Conservation (phyloP, 2,113 vertebrate genomes). For the Tragulus kanchil region DNA sequence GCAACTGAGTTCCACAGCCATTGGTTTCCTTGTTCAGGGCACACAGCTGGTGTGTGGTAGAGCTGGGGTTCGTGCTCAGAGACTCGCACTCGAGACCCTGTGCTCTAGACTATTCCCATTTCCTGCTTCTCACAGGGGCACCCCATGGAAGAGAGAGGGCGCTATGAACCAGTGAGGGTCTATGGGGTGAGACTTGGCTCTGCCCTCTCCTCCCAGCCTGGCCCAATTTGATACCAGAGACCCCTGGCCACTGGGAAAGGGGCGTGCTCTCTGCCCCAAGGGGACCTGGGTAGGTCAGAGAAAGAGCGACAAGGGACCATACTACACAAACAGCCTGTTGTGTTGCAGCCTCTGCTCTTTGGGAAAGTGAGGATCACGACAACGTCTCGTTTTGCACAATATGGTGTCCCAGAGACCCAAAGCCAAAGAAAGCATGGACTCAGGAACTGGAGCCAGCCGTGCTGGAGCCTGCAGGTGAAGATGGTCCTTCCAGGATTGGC, state of each 20-base stretch:
- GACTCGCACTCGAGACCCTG: neutral
- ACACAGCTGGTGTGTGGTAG: neutral
- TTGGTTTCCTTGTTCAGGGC: neutral
- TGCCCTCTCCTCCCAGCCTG: neutral
- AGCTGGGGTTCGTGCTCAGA: neutral
- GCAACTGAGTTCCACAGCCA: neutral
- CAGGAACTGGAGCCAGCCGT: neutral
- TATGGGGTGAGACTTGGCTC: neutral
- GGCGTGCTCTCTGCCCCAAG: neutral
- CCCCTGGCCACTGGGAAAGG: neutral
- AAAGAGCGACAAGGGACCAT: neutral
- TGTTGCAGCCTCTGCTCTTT: constrained; percentile 62
- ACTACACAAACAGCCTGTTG: constrained; percentile 56
- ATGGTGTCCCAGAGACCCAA: constrained; percentile 61
- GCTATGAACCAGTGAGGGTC: neutral
- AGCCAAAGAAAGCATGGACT: constrained; percentile 69
- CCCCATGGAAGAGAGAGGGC: neutral
- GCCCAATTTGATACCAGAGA: neutral
- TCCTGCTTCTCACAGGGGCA: neutral
- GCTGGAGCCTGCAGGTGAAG: constrained; percentile 62
- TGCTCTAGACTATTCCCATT: neutral
- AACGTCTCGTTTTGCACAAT: constrained; percentile 70
- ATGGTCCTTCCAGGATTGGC: neutral
- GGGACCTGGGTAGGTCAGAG: neutral
- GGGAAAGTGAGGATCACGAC: constrained; percentile 66